Base-by-base conservation (phyloP, 1,140 invertebrate species). In the Leguminivora glycinivorella region DNA sequence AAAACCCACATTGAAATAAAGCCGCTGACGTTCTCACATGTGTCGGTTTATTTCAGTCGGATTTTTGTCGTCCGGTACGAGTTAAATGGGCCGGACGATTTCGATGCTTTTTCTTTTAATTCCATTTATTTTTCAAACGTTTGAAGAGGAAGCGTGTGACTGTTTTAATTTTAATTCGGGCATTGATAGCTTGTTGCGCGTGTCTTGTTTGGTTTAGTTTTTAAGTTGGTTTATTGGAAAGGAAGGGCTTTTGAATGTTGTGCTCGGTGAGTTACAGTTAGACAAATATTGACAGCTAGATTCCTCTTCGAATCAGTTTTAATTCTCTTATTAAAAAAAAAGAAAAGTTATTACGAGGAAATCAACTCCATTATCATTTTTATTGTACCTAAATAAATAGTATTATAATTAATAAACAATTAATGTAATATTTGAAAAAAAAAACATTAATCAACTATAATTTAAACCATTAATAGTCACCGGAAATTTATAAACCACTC, bases 11-110 rank as follows among this genome's bases (percentile, higher is more conserved):
- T 29, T 31, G 58, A 56, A 40, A 56, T 56, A 56, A 69, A 56
- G 17, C 79, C 71, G 74, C 69, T 88, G 86, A 91, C 83, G 82
- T 79, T 82, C 77, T 73, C 85, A 86, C 88, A 91, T 88, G 83
- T 91, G 89, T 80, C 79, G 78, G 84, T 85, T 90, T 91, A 91
- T 90, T 91, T 91, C 88, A 89, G 88, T 83, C 77, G 82, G 84
- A 91, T 84, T 91, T 91, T 91, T 90, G 89, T 91, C 85, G 87
- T 91, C 89, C 89, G 87, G 87, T 88, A 76, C 83, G 78, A 70
- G 79, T 84, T 89, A 90, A 91, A 91, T 91, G 87, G 87, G 77
- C 87, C 89, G 89, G 77, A 81, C 80, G 79, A 88, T 88, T 88
- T 88, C 78, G 83, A 83, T 77, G 82, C 78, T 80, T 86, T 83